Evolutionary conservation across 1,140 invertebrate species (phyloP), one percentile per base, ranked within the genome.

Genomic region (Drosophila erecta): DNA sequence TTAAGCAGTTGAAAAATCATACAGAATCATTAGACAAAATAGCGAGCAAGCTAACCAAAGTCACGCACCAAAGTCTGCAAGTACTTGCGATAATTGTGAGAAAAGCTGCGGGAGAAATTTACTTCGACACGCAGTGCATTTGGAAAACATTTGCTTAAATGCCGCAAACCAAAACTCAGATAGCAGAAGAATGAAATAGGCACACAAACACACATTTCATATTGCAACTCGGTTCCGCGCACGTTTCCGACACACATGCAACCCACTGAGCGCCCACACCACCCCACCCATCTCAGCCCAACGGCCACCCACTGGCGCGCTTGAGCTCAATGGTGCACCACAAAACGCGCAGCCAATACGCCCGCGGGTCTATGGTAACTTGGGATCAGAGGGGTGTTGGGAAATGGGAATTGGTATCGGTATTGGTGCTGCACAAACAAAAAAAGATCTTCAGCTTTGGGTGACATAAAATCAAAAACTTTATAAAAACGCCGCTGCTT

Each of bases 131-230:
- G 61, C 60, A 87, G 79, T 84, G 75, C 83, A 83, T 86, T 87
- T 76, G 64, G 55, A 83, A 87, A 89, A 83, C 87, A 89, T 89
- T 89, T 87, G 84, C 84, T 84, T 79, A 83, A 89, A 89, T 89
- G 84, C 84, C 84, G 73, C 84, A 87, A 89, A 89, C 84, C 84
- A 87, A 80, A 89, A 87, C 84, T 80, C 76, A 67, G 64, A 89
- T 87, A 89, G 79, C 79, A 89, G 62, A 83, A 66, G 81, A 87
- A 89, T 74, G 61, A 80, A 87, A 87, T 81, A 73, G 64, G 64
- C 61, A 54, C 49, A 65, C 40, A 60, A 22, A 49, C 60, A 54
- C 41, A 15, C 38, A 20, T 41, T 35, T 22, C 38, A 50, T 37
- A 22, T 20, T 64, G 54, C 76, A 79, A 49, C 69, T 79, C 76